Evolutionary conservation across 2,797 vertebrate species (phyloP).

Genomic region (Clarias pachynema): DNA sequence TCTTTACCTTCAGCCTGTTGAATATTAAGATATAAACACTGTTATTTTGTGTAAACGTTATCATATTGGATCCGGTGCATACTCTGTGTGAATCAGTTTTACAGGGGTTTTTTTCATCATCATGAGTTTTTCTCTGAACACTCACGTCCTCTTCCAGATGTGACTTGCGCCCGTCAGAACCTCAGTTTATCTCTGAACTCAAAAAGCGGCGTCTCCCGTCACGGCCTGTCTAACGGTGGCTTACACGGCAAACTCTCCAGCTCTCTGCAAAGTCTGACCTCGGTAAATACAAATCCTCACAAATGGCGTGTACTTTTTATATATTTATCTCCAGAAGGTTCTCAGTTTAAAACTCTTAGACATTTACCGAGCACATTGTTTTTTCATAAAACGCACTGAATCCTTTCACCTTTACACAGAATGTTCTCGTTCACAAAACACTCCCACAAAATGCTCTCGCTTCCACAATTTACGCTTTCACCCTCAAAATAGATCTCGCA

Average conservation of each 20-base stretch:
- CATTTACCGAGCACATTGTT: too few species aligned
- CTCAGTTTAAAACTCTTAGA: not conserved
- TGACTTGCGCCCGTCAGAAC: conserved; percentile 81
- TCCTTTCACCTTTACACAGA: not conserved
- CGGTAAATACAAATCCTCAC: conserved; percentile 75
- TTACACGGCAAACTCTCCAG: conserved; percentile 85
- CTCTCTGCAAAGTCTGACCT: conserved; percentile 87
- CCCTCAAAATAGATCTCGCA: not conserved
- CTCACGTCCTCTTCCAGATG: conserved; percentile 71
- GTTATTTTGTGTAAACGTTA: not conserved
- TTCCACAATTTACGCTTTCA: not conserved
- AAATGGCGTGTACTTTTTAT: conserved; percentile 11
- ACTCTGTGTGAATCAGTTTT: not conserved
- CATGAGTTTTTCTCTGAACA: not conserved
- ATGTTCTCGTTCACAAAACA: not conserved
- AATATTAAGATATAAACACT: not conserved
- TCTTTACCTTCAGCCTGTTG: not conserved
- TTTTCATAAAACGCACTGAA: not conserved
- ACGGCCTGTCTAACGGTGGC: conserved; percentile 74
- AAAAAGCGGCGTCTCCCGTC: conserved; percentile 77
- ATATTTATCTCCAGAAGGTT: not conserved
- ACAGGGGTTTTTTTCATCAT: not conserved
- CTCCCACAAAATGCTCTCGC: not conserved
- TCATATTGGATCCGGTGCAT: not conserved
- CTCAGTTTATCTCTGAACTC: conserved; percentile 84